Evolutionary conservation across 2,797 vertebrate genomes (phyloP).

Genomic region (Macropus fuliginosus): DNA sequence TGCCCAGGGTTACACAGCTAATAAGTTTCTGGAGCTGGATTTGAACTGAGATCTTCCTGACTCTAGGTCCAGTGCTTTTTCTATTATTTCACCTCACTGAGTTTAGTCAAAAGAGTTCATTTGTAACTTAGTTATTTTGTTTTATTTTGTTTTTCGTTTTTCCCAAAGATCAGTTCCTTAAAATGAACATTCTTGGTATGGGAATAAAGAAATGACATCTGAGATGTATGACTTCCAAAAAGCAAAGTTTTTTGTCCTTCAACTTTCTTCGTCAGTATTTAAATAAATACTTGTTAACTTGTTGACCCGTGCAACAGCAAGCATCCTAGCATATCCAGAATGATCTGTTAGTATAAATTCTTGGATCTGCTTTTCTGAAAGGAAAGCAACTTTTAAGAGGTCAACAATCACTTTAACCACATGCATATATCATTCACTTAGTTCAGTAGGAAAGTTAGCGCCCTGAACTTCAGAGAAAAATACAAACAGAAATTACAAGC

Average conservation of each 20-base stretch:
- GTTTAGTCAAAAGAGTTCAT: neutral
- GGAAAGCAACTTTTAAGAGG: too few species aligned
- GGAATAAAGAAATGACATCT: neutral
- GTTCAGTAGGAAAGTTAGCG: too few species aligned
- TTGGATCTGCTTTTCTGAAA: too few species aligned
- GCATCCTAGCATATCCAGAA: too few species aligned
- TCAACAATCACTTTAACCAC: too few species aligned
- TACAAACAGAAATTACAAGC: too few species aligned
- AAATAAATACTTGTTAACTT: neutral
- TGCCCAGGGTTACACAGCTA: neutral
- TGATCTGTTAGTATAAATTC: too few species aligned
- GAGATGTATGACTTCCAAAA: neutral
- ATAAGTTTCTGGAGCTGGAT: neutral
- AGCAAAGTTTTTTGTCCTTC: neutral
- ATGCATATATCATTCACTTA: too few species aligned
- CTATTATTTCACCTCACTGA: neutral
- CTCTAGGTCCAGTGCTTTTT: neutral
- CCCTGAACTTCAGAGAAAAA: too few species aligned
- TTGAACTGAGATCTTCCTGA: neutral
- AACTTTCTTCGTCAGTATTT: neutral
- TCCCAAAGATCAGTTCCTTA: neutral
- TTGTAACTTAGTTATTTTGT: neutral
- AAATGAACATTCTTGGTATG: neutral
- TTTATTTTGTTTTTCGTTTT: neutral
- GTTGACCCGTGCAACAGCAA: neutral